Percentiles rank a stretch among this genome's conserved stretches.
These are phyloP conservation scores for Scelioninae gen. 1 DNA, from an alignment of 2,888 invertebrate genomes.

Conservation along the genomic window DNA sequence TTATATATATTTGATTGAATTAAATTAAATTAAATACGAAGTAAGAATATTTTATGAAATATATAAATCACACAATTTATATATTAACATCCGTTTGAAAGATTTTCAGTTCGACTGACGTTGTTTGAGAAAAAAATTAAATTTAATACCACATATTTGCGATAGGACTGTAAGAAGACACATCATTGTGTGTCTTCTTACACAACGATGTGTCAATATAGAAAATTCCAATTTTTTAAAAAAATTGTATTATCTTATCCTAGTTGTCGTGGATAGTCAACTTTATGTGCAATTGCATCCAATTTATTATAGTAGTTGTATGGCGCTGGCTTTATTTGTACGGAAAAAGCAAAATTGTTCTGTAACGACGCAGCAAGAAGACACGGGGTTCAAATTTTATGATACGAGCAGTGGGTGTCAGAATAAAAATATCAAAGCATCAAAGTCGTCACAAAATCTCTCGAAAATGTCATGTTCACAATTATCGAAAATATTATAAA, in stretches of 20 bases:
- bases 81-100: too few relatives aligned
- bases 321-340: constrained; percentile 31
- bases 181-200: not conserved
- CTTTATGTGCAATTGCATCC: constrained; percentile 49
- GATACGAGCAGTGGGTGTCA: constrained; percentile 22
- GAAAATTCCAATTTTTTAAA: constrained; percentile 25
- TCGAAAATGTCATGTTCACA: not conserved
- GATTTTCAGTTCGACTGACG: too few relatives aligned
- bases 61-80: too few relatives aligned
- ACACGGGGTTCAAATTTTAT: constrained; percentile 41
- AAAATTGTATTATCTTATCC: constrained; percentile 7
- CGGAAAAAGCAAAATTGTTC: constrained; percentile 9
- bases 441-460: not conserved
- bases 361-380: constrained; percentile 38
- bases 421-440: constrained; percentile 50
- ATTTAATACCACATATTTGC: too few relatives aligned
- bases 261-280: constrained; percentile 24
- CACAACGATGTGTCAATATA: constrained; percentile 4
- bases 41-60: too few relatives aligned
- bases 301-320: constrained; percentile 48
- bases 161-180: too few relatives aligned
- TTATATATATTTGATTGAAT: too few relatives aligned
- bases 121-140: too few relatives aligned
- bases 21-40: too few relatives aligned
- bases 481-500: not conserved